These are phyloP conservation scores for Mesoligia furuncula DNA, from an alignment of 2,888 invertebrate genomes.

Conservation along the genomic window DNA sequence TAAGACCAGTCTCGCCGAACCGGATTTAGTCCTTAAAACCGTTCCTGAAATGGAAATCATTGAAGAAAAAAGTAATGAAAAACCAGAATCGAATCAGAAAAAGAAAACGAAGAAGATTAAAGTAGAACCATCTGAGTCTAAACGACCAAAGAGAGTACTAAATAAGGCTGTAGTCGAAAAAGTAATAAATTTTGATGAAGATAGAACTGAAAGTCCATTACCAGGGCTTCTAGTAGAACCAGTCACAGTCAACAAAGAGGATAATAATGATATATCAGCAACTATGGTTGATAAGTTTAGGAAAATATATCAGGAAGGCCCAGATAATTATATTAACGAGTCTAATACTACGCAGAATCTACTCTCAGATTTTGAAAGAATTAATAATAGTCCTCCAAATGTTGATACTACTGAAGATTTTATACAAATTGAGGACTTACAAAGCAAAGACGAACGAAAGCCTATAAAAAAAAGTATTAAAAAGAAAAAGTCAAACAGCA, in stretches of 20 bases:
- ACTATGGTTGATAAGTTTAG: constrained; percentile 76
- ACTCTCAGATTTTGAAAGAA: constrained; percentile 72
- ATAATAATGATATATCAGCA: constrained; percentile 69
- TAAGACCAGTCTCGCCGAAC: constrained; percentile 53
- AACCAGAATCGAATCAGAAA: constrained; percentile 47
- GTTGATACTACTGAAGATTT: constrained; percentile 67
- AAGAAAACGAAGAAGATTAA: constrained; percentile 56
- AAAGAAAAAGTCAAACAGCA: constrained; percentile 33
- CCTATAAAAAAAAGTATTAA: constrained; percentile 21
- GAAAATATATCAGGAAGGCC: constrained; percentile 71
- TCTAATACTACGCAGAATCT: constrained; percentile 78
- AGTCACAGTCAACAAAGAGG: constrained; percentile 60
- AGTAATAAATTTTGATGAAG: constrained; percentile 62
- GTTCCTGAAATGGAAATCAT: constrained; percentile 76
- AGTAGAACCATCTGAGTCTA: constrained; percentile 49
- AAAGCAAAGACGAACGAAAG: constrained; percentile 17
- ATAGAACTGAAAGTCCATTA: constrained; percentile 79
- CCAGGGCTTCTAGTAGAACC: constrained; percentile 81
- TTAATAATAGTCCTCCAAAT: constrained; percentile 64
- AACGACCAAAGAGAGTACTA: constrained; percentile 52
- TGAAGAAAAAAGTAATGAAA: constrained; percentile 50
- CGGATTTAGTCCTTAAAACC: constrained; percentile 64
- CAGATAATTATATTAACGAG: constrained; percentile 67
- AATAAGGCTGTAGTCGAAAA: constrained; percentile 59
- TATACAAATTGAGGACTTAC: constrained; percentile 46